phyloP scores from a whole-genome alignment of 2,888 invertebrate species.

The Leucophenga montana region DNA sequence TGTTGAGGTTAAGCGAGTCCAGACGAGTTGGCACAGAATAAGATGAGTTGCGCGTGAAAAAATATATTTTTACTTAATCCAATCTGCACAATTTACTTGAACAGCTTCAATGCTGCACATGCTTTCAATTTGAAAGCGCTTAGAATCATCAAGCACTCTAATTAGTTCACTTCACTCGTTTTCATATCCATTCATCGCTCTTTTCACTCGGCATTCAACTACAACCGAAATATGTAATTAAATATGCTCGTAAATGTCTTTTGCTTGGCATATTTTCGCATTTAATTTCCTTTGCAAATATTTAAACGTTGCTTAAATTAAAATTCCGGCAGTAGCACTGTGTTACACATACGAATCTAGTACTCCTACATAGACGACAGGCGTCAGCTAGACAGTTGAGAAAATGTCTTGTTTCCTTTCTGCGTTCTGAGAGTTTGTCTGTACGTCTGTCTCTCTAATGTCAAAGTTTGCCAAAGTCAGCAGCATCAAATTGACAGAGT shows the following conservation, averaged over 20 bases:
- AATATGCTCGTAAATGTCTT: conserved; percentile 13
- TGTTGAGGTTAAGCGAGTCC: background rate
- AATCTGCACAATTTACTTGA: too few relatives aligned
- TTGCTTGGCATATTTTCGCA: background rate
- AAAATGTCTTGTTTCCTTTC: background rate
- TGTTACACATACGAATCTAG: background rate
- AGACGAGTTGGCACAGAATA: background rate
- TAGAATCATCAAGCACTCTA: background rate
- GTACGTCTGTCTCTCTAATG: conserved; percentile 14
- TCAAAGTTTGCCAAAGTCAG: conserved; percentile 22
- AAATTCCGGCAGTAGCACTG: background rate
- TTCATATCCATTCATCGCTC: background rate
- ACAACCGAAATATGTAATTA: background rate
- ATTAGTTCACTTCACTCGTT: background rate
- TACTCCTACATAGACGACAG: background rate
- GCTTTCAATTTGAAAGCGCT: too few relatives aligned
- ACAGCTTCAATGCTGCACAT: too few relatives aligned
- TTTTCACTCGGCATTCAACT: background rate
- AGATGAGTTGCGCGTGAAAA: too few relatives aligned
- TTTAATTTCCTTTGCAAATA: conserved; percentile 15
- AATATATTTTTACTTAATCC: too few relatives aligned
- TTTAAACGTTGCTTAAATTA: conserved; percentile 5
- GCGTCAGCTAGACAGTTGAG: background rate
- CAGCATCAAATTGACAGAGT: conserved; percentile 17
- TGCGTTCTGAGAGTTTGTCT: background rate